Evolutionary conservation across 2,113 vertebrate species (phyloP), one percentile per base, ranked within the genome.

Genomic region (Ammodytes dubius): DNA sequence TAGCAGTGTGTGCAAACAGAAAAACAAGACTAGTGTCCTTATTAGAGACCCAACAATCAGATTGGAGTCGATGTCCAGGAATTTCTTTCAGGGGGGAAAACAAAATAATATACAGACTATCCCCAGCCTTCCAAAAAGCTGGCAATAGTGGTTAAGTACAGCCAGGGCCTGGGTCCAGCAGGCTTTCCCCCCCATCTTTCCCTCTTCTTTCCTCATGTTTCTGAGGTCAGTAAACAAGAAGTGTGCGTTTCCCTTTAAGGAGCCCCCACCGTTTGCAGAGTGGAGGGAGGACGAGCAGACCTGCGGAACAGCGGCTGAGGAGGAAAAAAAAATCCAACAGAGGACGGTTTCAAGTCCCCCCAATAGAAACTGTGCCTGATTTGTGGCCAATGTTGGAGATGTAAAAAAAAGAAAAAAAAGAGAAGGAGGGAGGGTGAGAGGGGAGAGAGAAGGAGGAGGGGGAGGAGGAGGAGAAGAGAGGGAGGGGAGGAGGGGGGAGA

Each of bases 361-460:
- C 95, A 89, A 88, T 93, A 95, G 95, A 96, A 95, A 95, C 95
- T 95, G 95, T 96, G 95, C 94, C 95, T 95, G 95, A 96, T 94
- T 95, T 95, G 95, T 95, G 95, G 94, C 93, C 94, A 95, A 95
- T 95, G 95, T 93, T 95, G 91, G 94, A 95, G 95, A 95, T 92
- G 94, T 94, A 94, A 94, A 95, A 95, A 94, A 94, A 89, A 84
- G 88, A 86, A 79, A 86, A 85, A 89, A 83, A 70, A 85, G 74
- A 77, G 53, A 82, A 69, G 58, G 70, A 65, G 72, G 54, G 73
- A 60, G 70, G 58, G 76, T 27, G 27, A 73, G 75, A 49, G 58
- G 74, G 53, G 54, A 63, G 77, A 60, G 76, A 27, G 40, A 49
- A 47, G 53, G 35, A 63, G 54, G 74, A 57, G 71, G 15, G 39